Conservation (phyloP, 2,113 vertebrate species). For the Rhinoderma darwinii region DNA sequence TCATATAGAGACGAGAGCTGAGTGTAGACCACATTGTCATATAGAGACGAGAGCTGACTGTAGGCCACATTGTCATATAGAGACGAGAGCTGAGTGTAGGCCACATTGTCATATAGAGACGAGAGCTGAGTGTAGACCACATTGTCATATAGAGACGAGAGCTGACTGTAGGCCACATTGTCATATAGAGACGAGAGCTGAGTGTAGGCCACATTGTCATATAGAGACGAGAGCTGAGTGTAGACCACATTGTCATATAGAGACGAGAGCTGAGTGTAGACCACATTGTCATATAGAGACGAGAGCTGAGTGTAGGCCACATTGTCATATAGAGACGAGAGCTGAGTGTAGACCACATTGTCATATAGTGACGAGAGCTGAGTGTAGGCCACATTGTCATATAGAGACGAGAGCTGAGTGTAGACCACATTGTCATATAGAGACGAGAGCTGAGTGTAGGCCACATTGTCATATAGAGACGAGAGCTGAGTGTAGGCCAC, state of each 20-base stretch:
- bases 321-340: no score
- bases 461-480: conserved; percentile 13
- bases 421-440: conserved; percentile 15
- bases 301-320: neutral
- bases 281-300: conserved; percentile 13
- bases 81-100: no score
- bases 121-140: neutral
- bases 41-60: conserved; percentile 23
- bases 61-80: conserved; percentile 11
- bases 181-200: no score
- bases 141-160: no score
- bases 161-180: neutral
- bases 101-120: conserved; percentile 13
- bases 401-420: no score
- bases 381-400: conserved; percentile 1
- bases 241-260: conserved; percentile 15
- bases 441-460: no score
- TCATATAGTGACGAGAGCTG: no score
- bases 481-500: neutral
- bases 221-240: no score
- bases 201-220: conserved; percentile 1
- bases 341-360: conserved; percentile 5
- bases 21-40: no score
- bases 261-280: no score
- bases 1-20: conserved; percentile 32